phyloP scores from a whole-genome alignment of 2,797 vertebrate species.

The Chelon auratus region DNA sequence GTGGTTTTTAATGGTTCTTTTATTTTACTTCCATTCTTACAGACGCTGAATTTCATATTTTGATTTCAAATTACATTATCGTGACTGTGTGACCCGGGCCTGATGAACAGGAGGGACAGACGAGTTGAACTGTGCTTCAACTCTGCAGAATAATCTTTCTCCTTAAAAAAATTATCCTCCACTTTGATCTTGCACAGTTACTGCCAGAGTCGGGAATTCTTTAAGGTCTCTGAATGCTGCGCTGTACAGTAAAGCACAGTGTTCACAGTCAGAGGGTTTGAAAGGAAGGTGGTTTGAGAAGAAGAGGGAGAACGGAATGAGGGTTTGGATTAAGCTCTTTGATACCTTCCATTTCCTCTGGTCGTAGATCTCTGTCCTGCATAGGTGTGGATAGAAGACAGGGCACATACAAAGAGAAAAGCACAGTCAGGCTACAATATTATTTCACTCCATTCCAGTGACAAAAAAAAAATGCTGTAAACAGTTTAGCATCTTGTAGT shows the following conservation, averaged over 20 bases:
- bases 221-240: not conserved
- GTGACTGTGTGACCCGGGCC: slow-evolving; percentile 7
- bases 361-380: slow-evolving; percentile 87
- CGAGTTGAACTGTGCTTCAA: slow-evolving; percentile 4
- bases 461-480: slow-evolving; percentile 3
- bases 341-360: slow-evolving; percentile 88
- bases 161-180: slow-evolving; percentile 28
- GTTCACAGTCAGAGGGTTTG: slow-evolving; percentile 8
- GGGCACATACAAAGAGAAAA: slow-evolving; percentile 35
- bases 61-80: not conserved
- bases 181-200: slow-evolving; percentile 27
- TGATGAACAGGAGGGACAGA: fast-evolving
- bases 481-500: slow-evolving; percentile 4
- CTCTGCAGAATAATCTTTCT: slow-evolving; percentile 7
- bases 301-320: slow-evolving; percentile 3
- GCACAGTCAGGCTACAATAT: slow-evolving; percentile 17
- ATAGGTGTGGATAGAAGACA: slow-evolving; percentile 23
- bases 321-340: slow-evolving; percentile 36
- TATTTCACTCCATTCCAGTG: not conserved
- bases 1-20: too few species aligned
- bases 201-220: not conserved
- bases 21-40: too few species aligned
- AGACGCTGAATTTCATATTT: not conserved
- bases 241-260: not conserved
- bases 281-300: not conserved